phyloP scores from a whole-genome alignment of 2,797 vertebrate genomes.

The Lutjanus campechanus region DNA sequence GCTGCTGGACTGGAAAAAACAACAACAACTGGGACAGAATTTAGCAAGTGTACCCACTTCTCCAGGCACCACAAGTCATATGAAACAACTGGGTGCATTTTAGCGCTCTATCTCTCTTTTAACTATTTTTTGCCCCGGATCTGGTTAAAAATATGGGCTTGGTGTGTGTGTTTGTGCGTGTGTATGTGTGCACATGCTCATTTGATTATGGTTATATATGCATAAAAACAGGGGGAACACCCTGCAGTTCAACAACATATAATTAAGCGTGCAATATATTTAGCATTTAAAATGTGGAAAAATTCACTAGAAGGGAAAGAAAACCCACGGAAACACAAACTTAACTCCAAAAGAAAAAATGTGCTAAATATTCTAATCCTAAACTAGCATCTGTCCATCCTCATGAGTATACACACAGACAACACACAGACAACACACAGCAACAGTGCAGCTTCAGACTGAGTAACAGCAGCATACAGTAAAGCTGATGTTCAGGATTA shows the following conservation, averaged over 20 bases:
- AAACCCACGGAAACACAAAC: not conserved
- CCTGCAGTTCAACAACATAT: slow-evolving; percentile 2
- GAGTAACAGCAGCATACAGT: not conserved
- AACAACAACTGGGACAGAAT: too few species aligned
- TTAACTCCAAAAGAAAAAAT: not conserved
- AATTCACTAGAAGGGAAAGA: not conserved
- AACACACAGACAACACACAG: not conserved
- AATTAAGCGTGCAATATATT: not conserved
- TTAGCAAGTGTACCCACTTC: too few species aligned
- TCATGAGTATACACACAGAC: not conserved
- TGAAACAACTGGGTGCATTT: too few species aligned
- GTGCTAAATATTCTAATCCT: not conserved
- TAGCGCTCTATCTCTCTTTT: not conserved
- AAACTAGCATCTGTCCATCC: not conserved
- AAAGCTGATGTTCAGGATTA: slow-evolving; percentile 52
- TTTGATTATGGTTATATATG: slow-evolving; percentile 10
- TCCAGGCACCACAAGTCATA: too few species aligned
- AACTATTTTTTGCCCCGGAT: not conserved
- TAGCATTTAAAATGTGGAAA: not conserved
- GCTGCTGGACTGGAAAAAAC: too few species aligned
- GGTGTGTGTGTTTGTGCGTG: not conserved
- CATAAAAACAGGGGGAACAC: not conserved
- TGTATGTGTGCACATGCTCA: not conserved
- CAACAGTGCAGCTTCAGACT: not conserved
- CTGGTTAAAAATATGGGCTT: not conserved